Conservation (phyloP, 2,113 vertebrate species). For the Corythaixoides concolor region DNA sequence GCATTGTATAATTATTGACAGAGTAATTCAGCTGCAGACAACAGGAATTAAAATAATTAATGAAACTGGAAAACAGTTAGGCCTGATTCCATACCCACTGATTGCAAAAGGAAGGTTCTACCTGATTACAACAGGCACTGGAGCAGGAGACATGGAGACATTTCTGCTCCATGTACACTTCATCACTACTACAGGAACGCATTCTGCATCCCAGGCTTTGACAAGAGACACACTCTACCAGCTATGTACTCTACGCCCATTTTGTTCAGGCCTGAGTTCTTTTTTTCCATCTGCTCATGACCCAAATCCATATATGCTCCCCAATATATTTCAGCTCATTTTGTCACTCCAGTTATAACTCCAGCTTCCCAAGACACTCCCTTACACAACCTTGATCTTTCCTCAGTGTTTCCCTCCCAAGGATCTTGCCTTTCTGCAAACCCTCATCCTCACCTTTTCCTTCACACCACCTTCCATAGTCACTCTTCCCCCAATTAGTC, state of each 20-base stretch:
- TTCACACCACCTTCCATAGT: not conserved
- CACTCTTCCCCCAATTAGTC: not conserved
- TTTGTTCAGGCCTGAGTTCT: not conserved
- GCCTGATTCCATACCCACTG: not conserved
- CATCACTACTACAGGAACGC: not conserved
- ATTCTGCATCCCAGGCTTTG: not conserved
- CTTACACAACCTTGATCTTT: not conserved
- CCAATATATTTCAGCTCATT: not conserved
- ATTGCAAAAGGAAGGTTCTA: not conserved
- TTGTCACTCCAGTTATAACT: not conserved
- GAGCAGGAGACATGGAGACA: too few species aligned
- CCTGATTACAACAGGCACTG: accelerated
- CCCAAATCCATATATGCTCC: not conserved
- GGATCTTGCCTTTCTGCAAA: not conserved
- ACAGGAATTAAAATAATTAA: not conserved
- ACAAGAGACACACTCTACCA: not conserved
- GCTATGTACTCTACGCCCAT: not conserved
- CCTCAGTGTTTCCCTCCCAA: not conserved
- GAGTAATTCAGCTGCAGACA: not conserved
- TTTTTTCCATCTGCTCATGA: not conserved
- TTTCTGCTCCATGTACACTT: not conserved
- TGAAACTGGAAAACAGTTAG: not conserved
- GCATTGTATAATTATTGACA: not conserved
- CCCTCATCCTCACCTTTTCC: not conserved
- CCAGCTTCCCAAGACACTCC: not conserved